phyloP scores from a whole-genome alignment of 1,140 invertebrate genomes.

The Camponotus vicinus region DNA sequence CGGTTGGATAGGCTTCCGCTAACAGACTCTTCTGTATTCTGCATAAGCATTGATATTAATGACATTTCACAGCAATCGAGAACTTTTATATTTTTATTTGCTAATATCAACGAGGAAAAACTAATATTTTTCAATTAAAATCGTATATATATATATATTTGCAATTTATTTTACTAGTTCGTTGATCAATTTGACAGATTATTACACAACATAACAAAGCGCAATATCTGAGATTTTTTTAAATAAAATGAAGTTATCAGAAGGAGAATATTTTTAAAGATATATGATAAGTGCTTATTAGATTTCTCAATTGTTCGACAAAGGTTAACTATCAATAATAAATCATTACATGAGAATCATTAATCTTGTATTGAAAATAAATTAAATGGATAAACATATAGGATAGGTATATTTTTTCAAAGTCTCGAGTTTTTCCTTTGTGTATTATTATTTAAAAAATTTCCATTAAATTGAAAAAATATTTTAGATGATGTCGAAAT shows the following conservation, averaged over 20 bases:
- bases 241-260: constrained; percentile 23
- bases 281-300: constrained; percentile 17
- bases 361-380: constrained; percentile 23
- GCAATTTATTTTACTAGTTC: background rate
- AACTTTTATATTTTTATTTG: background rate
- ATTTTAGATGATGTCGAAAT: background rate
- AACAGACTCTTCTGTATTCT: constrained; percentile 70
- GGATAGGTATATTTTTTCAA: background rate
- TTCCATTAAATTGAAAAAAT: background rate
- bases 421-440: background rate
- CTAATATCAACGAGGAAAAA: background rate
- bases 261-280: constrained; percentile 13
- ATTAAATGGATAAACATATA: background rate
- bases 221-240: background rate
- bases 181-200: constrained; percentile 6
- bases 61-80: constrained; percentile 36
- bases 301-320: background rate
- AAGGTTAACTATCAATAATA: constrained; percentile 35
- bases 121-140: background rate
- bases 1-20: constrained; percentile 75
- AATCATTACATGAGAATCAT: constrained; percentile 25
- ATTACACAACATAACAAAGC: background rate
- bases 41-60: constrained; percentile 69
- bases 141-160: background rate
- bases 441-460: background rate